Conservation (phyloP, 1,140 invertebrate species). For the Zophobas atratus region DNA sequence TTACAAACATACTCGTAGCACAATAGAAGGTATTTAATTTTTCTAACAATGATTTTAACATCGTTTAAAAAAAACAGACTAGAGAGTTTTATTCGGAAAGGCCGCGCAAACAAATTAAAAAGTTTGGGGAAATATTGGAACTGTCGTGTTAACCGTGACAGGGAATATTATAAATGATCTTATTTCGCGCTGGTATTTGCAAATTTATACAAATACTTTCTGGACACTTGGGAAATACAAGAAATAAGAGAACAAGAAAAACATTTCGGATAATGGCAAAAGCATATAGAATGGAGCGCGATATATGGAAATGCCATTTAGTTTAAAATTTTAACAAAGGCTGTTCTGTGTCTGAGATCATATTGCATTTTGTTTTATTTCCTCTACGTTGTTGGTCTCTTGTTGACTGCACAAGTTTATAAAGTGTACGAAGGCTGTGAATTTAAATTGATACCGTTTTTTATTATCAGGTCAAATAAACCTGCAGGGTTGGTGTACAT, state of each 20-base stretch:
- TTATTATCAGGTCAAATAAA: too few species aligned
- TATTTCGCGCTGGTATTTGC: constrained; percentile 33
- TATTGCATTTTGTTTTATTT: neutral
- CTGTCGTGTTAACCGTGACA: constrained; percentile 35
- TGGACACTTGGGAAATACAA: constrained; percentile 32
- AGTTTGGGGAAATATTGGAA: constrained; percentile 23
- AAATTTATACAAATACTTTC: constrained; percentile 43
- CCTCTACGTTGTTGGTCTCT: neutral
- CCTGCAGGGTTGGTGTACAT: too few species aligned
- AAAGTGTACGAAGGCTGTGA: too few species aligned
- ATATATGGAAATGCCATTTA: constrained; percentile 18
- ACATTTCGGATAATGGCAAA: constrained; percentile 16
- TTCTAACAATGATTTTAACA: too few species aligned
- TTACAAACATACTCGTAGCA: too few species aligned
- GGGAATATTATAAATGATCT: constrained; percentile 38
- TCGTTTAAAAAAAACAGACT: too few species aligned
- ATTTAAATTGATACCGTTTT: too few species aligned
- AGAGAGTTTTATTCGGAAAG: too few species aligned
- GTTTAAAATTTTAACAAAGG: constrained; percentile 17
- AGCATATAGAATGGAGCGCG: constrained; percentile 22
- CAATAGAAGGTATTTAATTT: too few species aligned
- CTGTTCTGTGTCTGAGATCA: neutral
- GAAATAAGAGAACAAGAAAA: constrained; percentile 35
- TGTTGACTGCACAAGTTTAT: neutral
- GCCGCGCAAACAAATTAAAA: constrained; percentile 28